phyloP scores from a whole-genome alignment of 2,888 invertebrate genomes.

The Hemicrepidius hirtus region DNA sequence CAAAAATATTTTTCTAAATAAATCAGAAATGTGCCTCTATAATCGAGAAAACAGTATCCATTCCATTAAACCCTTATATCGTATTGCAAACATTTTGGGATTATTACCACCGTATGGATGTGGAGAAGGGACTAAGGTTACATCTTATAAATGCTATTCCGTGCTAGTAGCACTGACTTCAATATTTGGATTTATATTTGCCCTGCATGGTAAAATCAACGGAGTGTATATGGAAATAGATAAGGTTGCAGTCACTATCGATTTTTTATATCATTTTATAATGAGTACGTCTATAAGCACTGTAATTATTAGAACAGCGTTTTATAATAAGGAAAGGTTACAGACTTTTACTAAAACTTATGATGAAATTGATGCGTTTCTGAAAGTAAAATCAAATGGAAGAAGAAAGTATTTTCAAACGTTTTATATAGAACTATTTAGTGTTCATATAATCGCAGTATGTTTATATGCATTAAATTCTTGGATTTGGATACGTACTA shows the following conservation, averaged over 20 bases:
- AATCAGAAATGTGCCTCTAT: neutral
- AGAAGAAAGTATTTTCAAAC: neutral
- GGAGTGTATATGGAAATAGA: neutral
- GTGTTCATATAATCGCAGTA: neutral
- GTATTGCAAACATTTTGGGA: neutral
- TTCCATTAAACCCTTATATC: constrained; percentile 6
- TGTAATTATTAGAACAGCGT: neutral
- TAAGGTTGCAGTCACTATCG: neutral
- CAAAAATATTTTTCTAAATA: neutral
- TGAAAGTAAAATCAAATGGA: neutral
- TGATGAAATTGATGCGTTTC: neutral
- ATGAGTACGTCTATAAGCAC: neutral
- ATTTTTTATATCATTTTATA: neutral
- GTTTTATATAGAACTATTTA: neutral
- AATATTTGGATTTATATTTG: neutral
- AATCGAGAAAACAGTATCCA: neutral
- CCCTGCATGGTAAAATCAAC: neutral
- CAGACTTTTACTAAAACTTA: neutral
- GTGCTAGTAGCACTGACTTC: neutral
- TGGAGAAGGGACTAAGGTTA: neutral
- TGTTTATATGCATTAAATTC: neutral
- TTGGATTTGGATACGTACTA: neutral
- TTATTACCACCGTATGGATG: constrained; percentile 8
- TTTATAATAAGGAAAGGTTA: neutral
- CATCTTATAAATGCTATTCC: neutral